Conservation (phyloP, 2,797 vertebrate genomes). For the Psittacula echo region DNA sequence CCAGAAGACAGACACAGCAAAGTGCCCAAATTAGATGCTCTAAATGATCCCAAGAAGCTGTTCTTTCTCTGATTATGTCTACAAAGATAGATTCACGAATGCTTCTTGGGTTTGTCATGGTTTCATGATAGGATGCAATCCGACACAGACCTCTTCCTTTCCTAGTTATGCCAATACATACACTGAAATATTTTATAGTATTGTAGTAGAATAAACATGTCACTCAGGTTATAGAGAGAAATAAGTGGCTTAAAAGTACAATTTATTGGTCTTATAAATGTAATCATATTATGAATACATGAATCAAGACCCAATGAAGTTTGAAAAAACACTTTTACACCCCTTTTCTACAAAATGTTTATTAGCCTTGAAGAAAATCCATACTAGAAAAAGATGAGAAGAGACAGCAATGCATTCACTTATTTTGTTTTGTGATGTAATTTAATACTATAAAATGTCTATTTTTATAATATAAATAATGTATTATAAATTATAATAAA, state of each 20-base stretch:
- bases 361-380: not conserved
- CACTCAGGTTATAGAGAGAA: not conserved
- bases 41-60: not conserved
- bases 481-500: too few species aligned
- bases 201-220: not conserved
- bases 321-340: not conserved
- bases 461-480: not conserved
- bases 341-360: not conserved
- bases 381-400: not conserved
- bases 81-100: not conserved
- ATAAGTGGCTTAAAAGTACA: not conserved
- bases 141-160: not conserved
- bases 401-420: not conserved
- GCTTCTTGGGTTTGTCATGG: not conserved
- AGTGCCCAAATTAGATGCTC: not conserved
- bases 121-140: not conserved
- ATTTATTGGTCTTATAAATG: not conserved
- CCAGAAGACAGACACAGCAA: not conserved
- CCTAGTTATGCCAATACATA: not conserved
- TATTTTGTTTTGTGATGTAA: not conserved
- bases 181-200: not conserved
- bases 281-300: not conserved
- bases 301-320: not conserved
- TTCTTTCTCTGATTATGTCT: not conserved
- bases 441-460: not conserved